These are phyloP conservation scores for Rhysida immarginata DNA, from an alignment of 1,140 invertebrate species.

Conservation along the genomic window DNA sequence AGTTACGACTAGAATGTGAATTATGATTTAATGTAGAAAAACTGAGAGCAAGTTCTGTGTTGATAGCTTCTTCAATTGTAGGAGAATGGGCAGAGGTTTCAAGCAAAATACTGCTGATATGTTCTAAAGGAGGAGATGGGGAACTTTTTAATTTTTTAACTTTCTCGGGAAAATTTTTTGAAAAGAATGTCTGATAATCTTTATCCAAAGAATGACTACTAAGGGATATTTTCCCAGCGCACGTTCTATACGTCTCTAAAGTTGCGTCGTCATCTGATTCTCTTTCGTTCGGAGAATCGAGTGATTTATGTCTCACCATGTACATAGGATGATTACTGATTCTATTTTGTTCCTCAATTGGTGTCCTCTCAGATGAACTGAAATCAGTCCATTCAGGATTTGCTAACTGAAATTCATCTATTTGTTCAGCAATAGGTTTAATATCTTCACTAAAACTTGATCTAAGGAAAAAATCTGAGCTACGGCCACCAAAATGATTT, in stretches of 20 bases:
- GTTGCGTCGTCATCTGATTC: background rate
- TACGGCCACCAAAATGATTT: conserved; percentile 1
- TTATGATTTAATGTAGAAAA: background rate
- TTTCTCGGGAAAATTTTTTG: background rate
- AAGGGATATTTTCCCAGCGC: background rate
- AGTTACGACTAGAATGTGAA: conserved; percentile 4
- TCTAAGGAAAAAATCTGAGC: conserved; percentile 10
- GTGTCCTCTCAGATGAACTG: background rate
- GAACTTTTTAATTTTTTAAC: background rate
- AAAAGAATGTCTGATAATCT: background rate
- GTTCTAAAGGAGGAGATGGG: background rate
- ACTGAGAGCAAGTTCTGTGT: background rate
- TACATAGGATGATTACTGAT: conserved; percentile 5
- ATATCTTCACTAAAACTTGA: conserved; percentile 47
- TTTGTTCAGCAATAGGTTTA: conserved; percentile 66
- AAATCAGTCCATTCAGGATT: background rate
- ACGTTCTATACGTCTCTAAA: background rate
- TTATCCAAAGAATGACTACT: conserved; percentile 2
- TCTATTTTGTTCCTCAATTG: background rate
- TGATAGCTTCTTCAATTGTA: background rate
- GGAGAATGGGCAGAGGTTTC: background rate
- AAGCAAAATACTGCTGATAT: background rate
- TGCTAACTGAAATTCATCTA: conserved; percentile 54
- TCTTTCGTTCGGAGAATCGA: conserved; percentile 13
- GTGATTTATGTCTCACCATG: conserved; percentile 14